Evolutionary conservation across 2,113 vertebrate species (phyloP), one percentile per base, ranked within the genome.

Genomic region (Toxostoma redivivum): DNA sequence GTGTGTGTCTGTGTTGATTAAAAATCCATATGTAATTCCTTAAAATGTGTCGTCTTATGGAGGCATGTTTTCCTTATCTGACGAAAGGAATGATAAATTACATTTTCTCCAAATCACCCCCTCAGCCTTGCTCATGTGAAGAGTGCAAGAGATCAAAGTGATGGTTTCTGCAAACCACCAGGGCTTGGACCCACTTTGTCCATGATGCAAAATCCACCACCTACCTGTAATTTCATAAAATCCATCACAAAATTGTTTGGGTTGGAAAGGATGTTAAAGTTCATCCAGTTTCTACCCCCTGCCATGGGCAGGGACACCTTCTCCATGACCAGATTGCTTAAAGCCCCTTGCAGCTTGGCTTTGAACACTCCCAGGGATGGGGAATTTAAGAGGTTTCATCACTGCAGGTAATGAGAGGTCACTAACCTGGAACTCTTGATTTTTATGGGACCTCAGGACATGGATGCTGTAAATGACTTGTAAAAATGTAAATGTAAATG

Each of bases 151-250:
- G 21, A 61, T 57, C 37, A 33, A 11, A 53, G 5, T 31, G 25
- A 33, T 85, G 28, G 13, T 92, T 62, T 88, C 28, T 83, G 4
- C 12, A 87, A 58, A 27, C 9, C 16, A 24, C 8, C 38, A 50
- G 33, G 38, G 35, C 48, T 66, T 61, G 47, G 37, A 45, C 22
- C 10, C 5, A 11, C 33, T 50, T 88, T 69, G 12, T 74, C 38
- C 11, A 2, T 56, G 45, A 45, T 71, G 53, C 50, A 58, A 53
- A 96, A 77, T 60, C 9, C 33, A 8, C 24, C 73, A 42, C 66
- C 62, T 95, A 92, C 85, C 86, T 97, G 92, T 47, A 96, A 88
- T 90, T 97, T 97, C 47, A 20, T 56, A 33, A 77, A 56, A 62
- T 70, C 47, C 30, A 42, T 70, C 22, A 37, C 35, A 37, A 10